phyloP scores from a whole-genome alignment of 1,140 invertebrate genomes.

The Hyles euphorbiae region DNA sequence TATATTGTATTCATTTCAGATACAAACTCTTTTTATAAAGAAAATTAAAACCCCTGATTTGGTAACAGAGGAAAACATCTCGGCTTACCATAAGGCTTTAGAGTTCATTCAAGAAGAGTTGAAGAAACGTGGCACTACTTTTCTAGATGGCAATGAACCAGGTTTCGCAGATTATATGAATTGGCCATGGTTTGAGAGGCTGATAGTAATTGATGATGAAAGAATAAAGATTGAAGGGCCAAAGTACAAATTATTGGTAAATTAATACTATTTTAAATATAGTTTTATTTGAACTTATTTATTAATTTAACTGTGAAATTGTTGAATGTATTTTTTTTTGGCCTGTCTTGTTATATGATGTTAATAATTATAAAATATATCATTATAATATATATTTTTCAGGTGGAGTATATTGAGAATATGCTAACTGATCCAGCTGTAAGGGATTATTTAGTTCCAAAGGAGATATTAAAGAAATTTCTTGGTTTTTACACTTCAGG shows the following conservation, averaged over 20 bases:
- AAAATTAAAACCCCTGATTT: slow-evolving; percentile 32
- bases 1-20: slow-evolving; percentile 28
- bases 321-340: slow-evolving; percentile 33
- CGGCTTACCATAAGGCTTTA: slow-evolving; percentile 33
- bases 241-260: slow-evolving; percentile 46
- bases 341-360: no score
- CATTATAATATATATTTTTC: slow-evolving; percentile 22
- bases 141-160: slow-evolving; percentile 81
- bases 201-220: slow-evolving; percentile 58
- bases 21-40: slow-evolving; percentile 41
- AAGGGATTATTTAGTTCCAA: slow-evolving; percentile 43
- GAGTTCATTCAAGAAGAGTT: slow-evolving; percentile 63
- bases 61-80: slow-evolving; percentile 36
- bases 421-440: slow-evolving; percentile 56
- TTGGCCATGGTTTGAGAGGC: slow-evolving; percentile 91
- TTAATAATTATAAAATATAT: not conserved
- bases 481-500: slow-evolving; percentile 28
- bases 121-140: slow-evolving; percentile 78
- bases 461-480: slow-evolving; percentile 33
- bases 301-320: not conserved
- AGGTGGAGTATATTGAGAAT: slow-evolving; percentile 41
- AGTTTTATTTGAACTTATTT: no score
- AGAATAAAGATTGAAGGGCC: slow-evolving; percentile 29
- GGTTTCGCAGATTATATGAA: slow-evolving; percentile 94
- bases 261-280: not conserved